Conservation (phyloP, 2,888 invertebrate species). For the Dynastes hyllus region DNA sequence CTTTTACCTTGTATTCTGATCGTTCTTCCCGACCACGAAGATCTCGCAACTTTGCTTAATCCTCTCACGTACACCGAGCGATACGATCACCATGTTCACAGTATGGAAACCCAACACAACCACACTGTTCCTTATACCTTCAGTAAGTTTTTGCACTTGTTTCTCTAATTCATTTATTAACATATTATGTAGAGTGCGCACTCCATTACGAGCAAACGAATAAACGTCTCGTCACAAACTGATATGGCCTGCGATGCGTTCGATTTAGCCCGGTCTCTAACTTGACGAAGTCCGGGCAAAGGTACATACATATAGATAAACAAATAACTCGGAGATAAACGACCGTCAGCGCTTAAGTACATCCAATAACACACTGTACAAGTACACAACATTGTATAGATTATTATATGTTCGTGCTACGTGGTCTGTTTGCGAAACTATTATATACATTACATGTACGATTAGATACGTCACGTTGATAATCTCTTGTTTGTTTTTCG, state of each 20-base stretch:
- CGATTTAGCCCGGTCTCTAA: too few species aligned
- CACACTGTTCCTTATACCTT: slow-evolving; percentile 59
- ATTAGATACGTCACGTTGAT: slow-evolving; percentile 7
- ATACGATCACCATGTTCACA: slow-evolving; percentile 62
- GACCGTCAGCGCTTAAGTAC: neutral
- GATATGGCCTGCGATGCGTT: too few species aligned
- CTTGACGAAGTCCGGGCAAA: slow-evolving; percentile 5
- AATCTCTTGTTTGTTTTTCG: neutral
- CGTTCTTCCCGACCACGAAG: slow-evolving; percentile 58
- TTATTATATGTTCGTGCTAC: slow-evolving; percentile 5
- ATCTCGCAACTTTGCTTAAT: slow-evolving; percentile 51
- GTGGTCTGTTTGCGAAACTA: neutral
- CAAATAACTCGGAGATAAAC: neutral
- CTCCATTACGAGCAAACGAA: neutral
- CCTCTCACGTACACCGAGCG: slow-evolving; percentile 48
- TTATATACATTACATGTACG: neutral
- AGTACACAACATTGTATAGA: neutral
- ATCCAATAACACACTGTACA: neutral
- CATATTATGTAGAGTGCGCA: slow-evolving; percentile 8
- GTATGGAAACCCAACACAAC: slow-evolving; percentile 61
- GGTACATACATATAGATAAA: neutral
- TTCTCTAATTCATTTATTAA: slow-evolving; percentile 56
- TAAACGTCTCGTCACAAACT: too few species aligned
- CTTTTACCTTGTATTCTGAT: slow-evolving; percentile 14
- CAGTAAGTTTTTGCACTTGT: slow-evolving; percentile 58